These are phyloP conservation scores for Octonoba sinensis DNA, from an alignment of 2,888 invertebrate genomes.

Conservation along the genomic window DNA sequence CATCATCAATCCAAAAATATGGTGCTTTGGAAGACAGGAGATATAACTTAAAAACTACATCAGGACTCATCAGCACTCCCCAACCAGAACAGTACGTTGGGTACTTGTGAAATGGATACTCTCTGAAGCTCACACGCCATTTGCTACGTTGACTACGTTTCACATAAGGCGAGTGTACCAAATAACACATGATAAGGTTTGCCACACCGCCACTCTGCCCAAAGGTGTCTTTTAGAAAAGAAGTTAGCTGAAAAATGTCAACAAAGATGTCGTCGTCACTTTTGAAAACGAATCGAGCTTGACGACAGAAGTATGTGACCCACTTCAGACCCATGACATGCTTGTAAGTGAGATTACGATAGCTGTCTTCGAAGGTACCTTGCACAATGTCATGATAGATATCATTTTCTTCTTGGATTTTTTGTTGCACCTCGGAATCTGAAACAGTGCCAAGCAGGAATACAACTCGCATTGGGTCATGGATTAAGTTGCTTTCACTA, in stretches of 20 bases:
- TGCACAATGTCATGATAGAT: constrained; percentile 66
- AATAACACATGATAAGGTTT: constrained; percentile 66
- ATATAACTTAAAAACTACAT: constrained; percentile 67
- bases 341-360: constrained; percentile 73
- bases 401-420: constrained; percentile 65
- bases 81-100: constrained; percentile 73
- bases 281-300: constrained; percentile 71
- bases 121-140: constrained; percentile 71
- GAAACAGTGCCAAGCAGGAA: constrained; percentile 66
- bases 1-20: constrained; percentile 74
- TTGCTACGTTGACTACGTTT: constrained; percentile 71
- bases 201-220: constrained; percentile 54
- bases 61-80: constrained; percentile 71
- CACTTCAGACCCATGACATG: constrained; percentile 72
- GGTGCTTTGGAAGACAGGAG: constrained; percentile 67
- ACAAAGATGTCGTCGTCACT: constrained; percentile 73
- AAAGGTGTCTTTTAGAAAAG: constrained; percentile 65
- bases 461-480: constrained; percentile 62
- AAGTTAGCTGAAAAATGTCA: constrained; percentile 69
- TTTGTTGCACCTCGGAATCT: constrained; percentile 42
- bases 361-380: constrained; percentile 71
- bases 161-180: constrained; percentile 65
- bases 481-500: constrained; percentile 54
- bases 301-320: constrained; percentile 70
- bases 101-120: constrained; percentile 71